Conservation (phyloP, 2,113 vertebrate species). For the Perognathus longimembris region DNA sequence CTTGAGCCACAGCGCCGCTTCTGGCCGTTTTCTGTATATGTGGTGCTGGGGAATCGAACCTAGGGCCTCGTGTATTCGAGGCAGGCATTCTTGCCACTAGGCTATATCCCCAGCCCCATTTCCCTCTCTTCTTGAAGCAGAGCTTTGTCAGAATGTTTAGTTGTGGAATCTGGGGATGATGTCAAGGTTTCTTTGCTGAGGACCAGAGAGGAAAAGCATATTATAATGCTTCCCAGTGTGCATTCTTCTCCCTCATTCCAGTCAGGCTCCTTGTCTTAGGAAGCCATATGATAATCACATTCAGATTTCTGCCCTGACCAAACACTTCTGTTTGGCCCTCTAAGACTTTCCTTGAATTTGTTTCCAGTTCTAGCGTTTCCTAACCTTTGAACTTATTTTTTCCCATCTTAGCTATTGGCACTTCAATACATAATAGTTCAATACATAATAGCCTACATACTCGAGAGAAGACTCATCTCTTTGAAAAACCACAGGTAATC, state of each 20-base stretch:
- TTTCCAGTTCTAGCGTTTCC: neutral
- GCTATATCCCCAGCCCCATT: too few relatives aligned
- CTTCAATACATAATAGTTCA: neutral
- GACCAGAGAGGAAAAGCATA: neutral
- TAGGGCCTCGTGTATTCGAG: too few relatives aligned
- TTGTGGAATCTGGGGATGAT: neutral
- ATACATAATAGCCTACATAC: neutral
- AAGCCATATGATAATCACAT: neutral
- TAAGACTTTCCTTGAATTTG: constrained; percentile 4
- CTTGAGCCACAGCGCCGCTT: too few relatives aligned
- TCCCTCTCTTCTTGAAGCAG: neutral
- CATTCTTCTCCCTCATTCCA: neutral
- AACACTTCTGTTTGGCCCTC: neutral
- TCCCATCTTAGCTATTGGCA: neutral
- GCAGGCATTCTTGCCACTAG: too few relatives aligned
- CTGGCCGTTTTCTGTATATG: too few relatives aligned
- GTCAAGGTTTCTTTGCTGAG: neutral
- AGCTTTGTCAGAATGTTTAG: neutral
- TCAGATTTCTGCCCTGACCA: neutral
- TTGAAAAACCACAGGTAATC: neutral
- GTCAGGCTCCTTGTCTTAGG: neutral
- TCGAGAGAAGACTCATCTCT: neutral
- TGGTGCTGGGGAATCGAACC: too few relatives aligned
- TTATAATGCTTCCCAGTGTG: neutral
- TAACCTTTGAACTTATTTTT: neutral